These are phyloP conservation scores for Sphecodes monilicornis DNA, from an alignment of 2,888 invertebrate genomes.

Conservation along the genomic window DNA sequence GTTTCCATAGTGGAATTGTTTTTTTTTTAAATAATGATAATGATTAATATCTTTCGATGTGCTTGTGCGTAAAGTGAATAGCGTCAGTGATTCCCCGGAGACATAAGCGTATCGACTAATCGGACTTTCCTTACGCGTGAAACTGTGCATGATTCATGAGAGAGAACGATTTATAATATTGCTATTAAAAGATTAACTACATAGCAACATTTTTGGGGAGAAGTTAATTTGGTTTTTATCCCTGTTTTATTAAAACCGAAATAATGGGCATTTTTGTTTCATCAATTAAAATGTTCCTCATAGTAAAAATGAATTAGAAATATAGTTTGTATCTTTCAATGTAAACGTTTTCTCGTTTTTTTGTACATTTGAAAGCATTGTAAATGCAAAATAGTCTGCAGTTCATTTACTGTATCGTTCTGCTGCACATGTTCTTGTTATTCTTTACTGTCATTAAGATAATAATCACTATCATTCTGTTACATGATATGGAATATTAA, in stretches of 20 bases:
- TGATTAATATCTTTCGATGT: not conserved
- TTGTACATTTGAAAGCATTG: too few relatives aligned
- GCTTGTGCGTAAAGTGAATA: not conserved
- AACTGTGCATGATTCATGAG: not conserved
- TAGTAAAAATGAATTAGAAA: too few relatives aligned
- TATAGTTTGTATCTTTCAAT: too few relatives aligned
- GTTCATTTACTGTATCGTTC: too few relatives aligned
- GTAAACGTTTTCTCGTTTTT: too few relatives aligned
- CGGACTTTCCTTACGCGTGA: not conserved
- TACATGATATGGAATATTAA: too few relatives aligned
- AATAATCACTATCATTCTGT: too few relatives aligned
- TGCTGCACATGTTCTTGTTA: too few relatives aligned
- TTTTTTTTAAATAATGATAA: not conserved
- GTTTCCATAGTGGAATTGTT: not conserved
- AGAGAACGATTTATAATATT: not conserved
- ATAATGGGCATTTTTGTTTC: too few relatives aligned
- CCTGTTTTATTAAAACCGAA: not conserved
- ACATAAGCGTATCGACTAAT: not conserved
- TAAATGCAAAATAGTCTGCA: too few relatives aligned
- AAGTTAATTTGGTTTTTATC: not conserved
- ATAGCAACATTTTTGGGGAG: not conserved
- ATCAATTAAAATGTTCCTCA: too few relatives aligned
- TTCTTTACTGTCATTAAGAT: too few relatives aligned
- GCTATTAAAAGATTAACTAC: not conserved
- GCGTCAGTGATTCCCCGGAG: not conserved